phyloP scores from a whole-genome alignment of 2,888 invertebrate species.

The Caenorhabditis zanzibari region DNA sequence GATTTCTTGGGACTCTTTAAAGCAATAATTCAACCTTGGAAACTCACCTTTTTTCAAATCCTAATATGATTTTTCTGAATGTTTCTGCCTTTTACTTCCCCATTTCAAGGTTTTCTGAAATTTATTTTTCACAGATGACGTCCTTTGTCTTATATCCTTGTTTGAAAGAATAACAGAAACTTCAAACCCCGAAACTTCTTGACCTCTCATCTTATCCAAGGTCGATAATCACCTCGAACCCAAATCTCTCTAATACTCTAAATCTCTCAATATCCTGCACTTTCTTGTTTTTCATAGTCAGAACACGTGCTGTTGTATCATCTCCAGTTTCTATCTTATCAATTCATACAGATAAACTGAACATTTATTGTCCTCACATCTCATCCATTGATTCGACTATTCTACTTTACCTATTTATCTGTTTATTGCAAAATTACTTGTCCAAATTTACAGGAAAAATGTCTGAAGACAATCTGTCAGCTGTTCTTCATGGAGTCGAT shows the following conservation, averaged over 20 bases:
- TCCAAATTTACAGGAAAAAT: neutral
- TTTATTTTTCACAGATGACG: too few species aligned
- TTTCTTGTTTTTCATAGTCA: neutral
- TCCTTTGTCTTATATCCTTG: too few species aligned
- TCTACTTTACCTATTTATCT: neutral
- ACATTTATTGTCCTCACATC: slow-evolving; percentile 19
- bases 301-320: slow-evolving; percentile 45
- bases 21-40: too few species aligned
- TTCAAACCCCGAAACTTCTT: neutral
- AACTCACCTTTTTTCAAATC: too few species aligned
- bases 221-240: slow-evolving; percentile 30
- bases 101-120: too few species aligned
- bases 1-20: too few species aligned
- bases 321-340: slow-evolving; percentile 24
- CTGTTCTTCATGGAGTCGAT: slow-evolving; percentile 72
- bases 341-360: slow-evolving; percentile 10
- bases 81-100: too few species aligned
- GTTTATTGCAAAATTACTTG: neutral
- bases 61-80: too few species aligned
- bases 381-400: neutral
- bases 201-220: neutral
- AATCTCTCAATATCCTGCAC: slow-evolving; percentile 10
- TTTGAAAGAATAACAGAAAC: too few species aligned
- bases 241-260: slow-evolving; percentile 7
- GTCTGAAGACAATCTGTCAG: slow-evolving; percentile 72